Conservation (phyloP, 2,113 vertebrate genomes). For the Acanthochromis polyacanthus region DNA sequence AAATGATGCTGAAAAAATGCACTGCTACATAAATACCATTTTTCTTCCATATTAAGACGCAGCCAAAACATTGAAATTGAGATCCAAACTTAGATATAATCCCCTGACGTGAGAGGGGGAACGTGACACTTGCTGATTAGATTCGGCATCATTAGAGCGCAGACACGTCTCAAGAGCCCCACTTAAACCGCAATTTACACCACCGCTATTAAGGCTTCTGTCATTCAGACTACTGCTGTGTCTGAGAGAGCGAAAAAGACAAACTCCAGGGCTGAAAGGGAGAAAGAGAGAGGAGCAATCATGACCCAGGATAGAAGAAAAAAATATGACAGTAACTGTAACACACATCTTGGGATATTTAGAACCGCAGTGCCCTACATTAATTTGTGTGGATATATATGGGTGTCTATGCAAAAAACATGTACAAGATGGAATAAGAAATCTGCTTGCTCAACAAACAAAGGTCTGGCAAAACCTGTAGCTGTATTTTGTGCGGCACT, state of each 20-base stretch:
- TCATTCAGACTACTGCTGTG: neutral
- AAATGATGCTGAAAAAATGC: neutral
- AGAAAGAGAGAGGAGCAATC: no score
- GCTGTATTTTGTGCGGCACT: no score
- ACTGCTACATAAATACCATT: neutral
- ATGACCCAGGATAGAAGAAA: no score
- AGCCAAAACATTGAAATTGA: constrained; percentile 27
- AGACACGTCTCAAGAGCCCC: constrained; percentile 38
- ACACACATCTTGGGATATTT: constrained; percentile 28
- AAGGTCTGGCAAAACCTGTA: no score
- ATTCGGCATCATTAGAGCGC: constrained; percentile 41
- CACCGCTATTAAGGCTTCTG: neutral
- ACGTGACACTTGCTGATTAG: constrained; percentile 41
- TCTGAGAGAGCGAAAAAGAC: constrained; percentile 1
- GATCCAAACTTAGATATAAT: constrained; percentile 38
- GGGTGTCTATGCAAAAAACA: no score
- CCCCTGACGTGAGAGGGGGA: constrained; percentile 16
- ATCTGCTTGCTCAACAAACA: no score
- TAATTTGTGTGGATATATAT: neutral
- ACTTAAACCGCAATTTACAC: constrained; percentile 40
- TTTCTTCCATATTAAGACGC: neutral
- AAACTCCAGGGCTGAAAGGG: neutral
- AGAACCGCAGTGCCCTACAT: constrained; percentile 5
- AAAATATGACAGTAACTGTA: neutral
- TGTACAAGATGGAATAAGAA: no score